These are phyloP conservation scores for Psococerastis gibbosa DNA, from an alignment of 2,888 invertebrate species.

Conservation along the genomic window DNA sequence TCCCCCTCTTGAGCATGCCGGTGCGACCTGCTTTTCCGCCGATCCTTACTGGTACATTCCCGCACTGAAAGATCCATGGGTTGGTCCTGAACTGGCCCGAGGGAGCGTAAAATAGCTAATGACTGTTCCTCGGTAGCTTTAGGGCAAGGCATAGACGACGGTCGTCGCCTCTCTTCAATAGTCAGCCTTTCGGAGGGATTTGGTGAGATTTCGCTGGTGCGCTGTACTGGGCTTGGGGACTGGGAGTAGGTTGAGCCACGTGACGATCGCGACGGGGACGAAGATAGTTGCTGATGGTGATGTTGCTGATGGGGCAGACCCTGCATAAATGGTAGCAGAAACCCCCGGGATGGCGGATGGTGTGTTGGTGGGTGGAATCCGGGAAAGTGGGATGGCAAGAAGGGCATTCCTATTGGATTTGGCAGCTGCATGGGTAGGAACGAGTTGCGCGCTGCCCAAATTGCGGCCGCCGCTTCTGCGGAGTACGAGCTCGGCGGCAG, in stretches of 20 bases:
- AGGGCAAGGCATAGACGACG: conserved; percentile 10
- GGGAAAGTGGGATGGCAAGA: conserved; percentile 22
- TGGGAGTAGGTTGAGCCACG: background rate
- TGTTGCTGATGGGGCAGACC: background rate
- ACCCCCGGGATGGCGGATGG: conserved; percentile 11
- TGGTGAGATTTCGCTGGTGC: background rate
- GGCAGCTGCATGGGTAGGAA: conserved; percentile 27
- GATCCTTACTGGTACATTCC: conserved; percentile 30
- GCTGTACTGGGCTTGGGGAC: background rate
- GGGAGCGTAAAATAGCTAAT: conserved; percentile 23
- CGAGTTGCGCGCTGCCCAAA: conserved; percentile 37
- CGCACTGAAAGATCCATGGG: conserved; percentile 68
- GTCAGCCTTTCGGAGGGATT: background rate
- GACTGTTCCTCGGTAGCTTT: conserved; percentile 18
- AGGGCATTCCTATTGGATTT: conserved; percentile 23
- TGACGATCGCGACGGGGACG: conserved; percentile 4
- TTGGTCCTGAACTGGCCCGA: conserved; percentile 41
- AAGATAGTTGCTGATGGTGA: background rate
- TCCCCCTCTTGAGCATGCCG: background rate
- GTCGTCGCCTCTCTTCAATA: background rate
- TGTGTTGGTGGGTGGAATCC: conserved; percentile 24
- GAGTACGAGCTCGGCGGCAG: conserved; percentile 13
- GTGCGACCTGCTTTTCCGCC: conserved; percentile 3
- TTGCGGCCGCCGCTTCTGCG: conserved; percentile 28
- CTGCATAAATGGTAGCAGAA: conserved; percentile 11